Evolutionary conservation across 2,888 invertebrate genomes (phyloP), one percentile per base, ranked within the genome.

Genomic region (Diarsia mendica): DNA sequence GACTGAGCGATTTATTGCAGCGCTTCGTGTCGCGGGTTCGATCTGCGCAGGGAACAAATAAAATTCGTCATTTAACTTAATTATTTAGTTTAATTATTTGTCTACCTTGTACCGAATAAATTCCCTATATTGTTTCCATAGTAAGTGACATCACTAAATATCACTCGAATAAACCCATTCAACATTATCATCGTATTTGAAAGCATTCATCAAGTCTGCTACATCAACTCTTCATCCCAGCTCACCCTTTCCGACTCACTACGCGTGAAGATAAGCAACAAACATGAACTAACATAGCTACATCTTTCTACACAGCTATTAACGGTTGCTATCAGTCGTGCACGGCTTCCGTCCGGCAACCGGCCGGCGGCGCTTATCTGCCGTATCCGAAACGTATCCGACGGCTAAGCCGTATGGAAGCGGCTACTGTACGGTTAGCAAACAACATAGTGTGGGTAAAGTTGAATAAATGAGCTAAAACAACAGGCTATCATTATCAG

Each of bases 181-280:
- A 3, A 33, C n/a, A 63, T 13, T n/a, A 15, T 63, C 44, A 66
- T 60, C 66, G 13, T 51, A 13, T n/a, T 60, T 72, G 55, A 64
- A 72, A 13, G 20, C 49, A 63, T 73, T 44, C 44, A 66, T 66
- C 44, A 2, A 23, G 9, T 49, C 33, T 1, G 55, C 44, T 33
- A 20, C 33, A 74, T 53, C 46, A n/a, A 39, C 2, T 23, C n/a
- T 28, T 6, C 15, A 53, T 49, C 23, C 46, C 64, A 39, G 46
- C 64, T 48, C 48, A 44, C 39, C 46, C 61, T 8, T 58, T 64
- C 58, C 39, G 20, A 51, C 28, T 55, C 60, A 66, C 46, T 33
- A 53, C n/a, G 55, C 79, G 67, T 78, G 68, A 72, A 83, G 79
- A 82, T 81, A 82, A 51, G 58, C 80, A 58, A 80, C 53, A 48